Conservation (phyloP, 2,888 invertebrate species). For the Gymnocheta viridis region DNA sequence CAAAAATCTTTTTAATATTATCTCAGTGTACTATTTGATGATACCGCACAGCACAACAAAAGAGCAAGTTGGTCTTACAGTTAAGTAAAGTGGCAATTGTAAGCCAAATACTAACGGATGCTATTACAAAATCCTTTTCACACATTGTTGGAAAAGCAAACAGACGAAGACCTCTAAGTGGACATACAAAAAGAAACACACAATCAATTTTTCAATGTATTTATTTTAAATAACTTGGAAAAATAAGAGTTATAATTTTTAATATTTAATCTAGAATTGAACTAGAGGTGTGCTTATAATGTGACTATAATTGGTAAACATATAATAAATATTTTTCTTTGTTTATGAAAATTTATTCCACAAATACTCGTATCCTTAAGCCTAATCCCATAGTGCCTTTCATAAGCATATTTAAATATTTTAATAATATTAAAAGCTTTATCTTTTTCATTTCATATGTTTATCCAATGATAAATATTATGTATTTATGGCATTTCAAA, state of each 20-base stretch:
- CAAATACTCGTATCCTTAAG: neutral
- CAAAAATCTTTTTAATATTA: too few relatives aligned
- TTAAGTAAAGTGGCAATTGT: conserved; percentile 22
- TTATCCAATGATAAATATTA: neutral
- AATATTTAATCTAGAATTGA: neutral
- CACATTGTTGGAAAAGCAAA: conserved; percentile 4
- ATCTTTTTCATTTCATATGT: neutral
- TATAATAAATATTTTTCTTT: too few relatives aligned
- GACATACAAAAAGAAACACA: neutral
- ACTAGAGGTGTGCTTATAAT: neutral
- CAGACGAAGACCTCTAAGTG: conserved; percentile 2
- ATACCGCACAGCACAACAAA: neutral
- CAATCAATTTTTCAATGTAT: neutral
- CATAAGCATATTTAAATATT: conserved; percentile 11
- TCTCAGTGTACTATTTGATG: neutral
- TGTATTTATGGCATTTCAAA: neutral
- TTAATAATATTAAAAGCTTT: conserved; percentile 33
- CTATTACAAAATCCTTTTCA: conserved; percentile 38
- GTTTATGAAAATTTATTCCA: neutral
- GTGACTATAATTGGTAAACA: too few relatives aligned
- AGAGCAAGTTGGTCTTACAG: neutral
- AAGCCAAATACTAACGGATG: conserved; percentile 31
- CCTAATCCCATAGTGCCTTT: neutral
- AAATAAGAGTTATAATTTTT: neutral
- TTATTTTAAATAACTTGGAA: neutral